Conservation (phyloP, 2,888 invertebrate species). For the Meganola albula region DNA sequence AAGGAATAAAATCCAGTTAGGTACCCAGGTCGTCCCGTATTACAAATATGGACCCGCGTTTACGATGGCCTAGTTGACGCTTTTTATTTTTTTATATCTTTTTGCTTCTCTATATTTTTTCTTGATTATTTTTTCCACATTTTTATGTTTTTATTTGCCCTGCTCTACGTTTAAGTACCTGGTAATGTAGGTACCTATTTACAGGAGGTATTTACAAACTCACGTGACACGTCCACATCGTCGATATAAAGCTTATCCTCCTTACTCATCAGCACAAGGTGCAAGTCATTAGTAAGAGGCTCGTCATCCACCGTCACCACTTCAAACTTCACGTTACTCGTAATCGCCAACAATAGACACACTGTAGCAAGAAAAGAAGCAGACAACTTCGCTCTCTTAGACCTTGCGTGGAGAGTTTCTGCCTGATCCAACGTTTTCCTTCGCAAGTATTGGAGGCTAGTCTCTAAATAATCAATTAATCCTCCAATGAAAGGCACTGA, state of each 20-base stretch:
- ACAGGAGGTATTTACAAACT: too few species aligned
- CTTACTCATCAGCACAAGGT: slow-evolving; percentile 59
- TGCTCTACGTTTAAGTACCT: too few species aligned
- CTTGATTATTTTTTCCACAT: too few species aligned
- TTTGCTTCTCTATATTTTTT: too few species aligned
- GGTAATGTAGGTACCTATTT: too few species aligned
- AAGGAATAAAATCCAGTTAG: too few species aligned
- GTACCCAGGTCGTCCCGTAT: too few species aligned
- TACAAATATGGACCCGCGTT: too few species aligned
- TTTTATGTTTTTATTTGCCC: too few species aligned
- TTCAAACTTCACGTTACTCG: slow-evolving; percentile 61
- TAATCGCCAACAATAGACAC: slow-evolving; percentile 50
- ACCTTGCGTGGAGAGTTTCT: slow-evolving; percentile 34
- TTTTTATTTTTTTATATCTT: too few species aligned
- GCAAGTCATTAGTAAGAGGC: slow-evolving; percentile 54
- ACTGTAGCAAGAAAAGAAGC: slow-evolving; percentile 47
- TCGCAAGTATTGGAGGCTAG: slow-evolving; percentile 44
- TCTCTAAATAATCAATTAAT: slow-evolving; percentile 55
- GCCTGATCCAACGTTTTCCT: not conserved
- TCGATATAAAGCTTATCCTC: slow-evolving; percentile 62
- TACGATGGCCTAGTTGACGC: too few species aligned
- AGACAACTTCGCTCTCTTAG: slow-evolving; percentile 41
- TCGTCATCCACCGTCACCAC: slow-evolving; percentile 51
- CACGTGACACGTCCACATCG: slow-evolving; percentile 60
- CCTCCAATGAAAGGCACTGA: slow-evolving; percentile 9